A percentile compares a stretch with the other conserved stretches of the same genome.
Conservation (phyloP, 2,113 vertebrate genomes). For the Puntigrus tetrazona region DNA sequence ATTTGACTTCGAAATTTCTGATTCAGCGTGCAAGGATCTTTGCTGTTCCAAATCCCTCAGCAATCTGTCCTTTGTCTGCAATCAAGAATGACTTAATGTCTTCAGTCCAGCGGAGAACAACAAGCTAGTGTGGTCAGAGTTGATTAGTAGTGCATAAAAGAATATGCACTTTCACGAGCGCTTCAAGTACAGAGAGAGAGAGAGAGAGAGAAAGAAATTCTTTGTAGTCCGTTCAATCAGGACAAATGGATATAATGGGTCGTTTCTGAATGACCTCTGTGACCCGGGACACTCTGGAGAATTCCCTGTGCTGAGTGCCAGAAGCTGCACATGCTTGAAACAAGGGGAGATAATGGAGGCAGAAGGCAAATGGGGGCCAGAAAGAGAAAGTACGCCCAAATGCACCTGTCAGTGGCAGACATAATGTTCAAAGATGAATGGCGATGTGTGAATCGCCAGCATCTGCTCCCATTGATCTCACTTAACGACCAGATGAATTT, state of each 20-base stretch:
- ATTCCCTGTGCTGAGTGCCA: neutral
- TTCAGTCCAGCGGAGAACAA: neutral
- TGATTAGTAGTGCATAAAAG: neutral
- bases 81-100: neutral
- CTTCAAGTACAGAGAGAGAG: neutral
- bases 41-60: neutral
- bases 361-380: neutral
- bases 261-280: neutral
- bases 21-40: neutral
- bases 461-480: slow-evolving; percentile 3
- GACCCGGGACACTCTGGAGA: neutral
- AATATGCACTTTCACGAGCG: slow-evolving; percentile 1
- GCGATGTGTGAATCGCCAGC: neutral
- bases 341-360: neutral
- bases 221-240: slow-evolving; percentile 1
- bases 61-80: neutral
- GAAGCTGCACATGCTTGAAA: slow-evolving; percentile 6
- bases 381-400: neutral
- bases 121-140: neutral
- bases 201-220: neutral
- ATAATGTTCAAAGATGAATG: slow-evolving; percentile 5
- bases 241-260: slow-evolving; percentile 12
- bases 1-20: too few relatives aligned
- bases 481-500: neutral
- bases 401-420: neutral